Base-by-base conservation (phyloP, 2,888 invertebrate genomes). In the Lamellibrachia satsuma region DNA sequence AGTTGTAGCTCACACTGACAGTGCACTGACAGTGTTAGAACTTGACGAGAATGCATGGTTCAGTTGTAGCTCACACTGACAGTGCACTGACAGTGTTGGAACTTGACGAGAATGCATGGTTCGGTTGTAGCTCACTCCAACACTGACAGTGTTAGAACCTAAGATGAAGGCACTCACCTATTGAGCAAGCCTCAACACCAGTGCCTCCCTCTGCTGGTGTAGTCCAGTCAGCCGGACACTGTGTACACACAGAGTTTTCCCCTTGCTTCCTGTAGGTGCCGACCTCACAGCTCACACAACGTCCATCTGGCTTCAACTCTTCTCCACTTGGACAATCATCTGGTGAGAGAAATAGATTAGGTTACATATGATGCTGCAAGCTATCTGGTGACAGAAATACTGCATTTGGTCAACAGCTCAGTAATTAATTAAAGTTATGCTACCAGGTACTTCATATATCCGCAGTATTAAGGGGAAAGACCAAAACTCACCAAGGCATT, bases 221-320 rank as follows among this genome's bases (percentile, higher is more conserved):
- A 91, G 91, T 91, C 91, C 91, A 6, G 22, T 27, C 27, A 4
- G 15, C 4, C 4, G n/a, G 27, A 52, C 91, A 91, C 11, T 9
- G 91, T 6, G 91, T 91, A 52, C 91, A 91, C 3, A n/a, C 91
- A 15, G 91, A 3, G 6, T 91, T 11, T 27, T 15, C 7, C 15
- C 22, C 39, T 91, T 27, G 22, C 91, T 91, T 91, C 91, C 91
- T 52, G 91, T 91, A 91, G 15, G 91, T 91, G 91, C 91, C 91
- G 22, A 91, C 22, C 39, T 91, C 2, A 91, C 91, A 91, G 6
- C 3, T 22, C 52, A 91, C 91, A n/a, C 91, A 91, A 15, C 27
- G 22, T 91, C 91, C 91, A 91, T 27, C 39, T 6, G 27, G 6
- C 4, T 91, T 91, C 91, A 91, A n/a, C 91, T 91, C 27, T 52